Conservation (phyloP, 2,113 vertebrate species). For the Microcebus ravelobensis region DNA sequence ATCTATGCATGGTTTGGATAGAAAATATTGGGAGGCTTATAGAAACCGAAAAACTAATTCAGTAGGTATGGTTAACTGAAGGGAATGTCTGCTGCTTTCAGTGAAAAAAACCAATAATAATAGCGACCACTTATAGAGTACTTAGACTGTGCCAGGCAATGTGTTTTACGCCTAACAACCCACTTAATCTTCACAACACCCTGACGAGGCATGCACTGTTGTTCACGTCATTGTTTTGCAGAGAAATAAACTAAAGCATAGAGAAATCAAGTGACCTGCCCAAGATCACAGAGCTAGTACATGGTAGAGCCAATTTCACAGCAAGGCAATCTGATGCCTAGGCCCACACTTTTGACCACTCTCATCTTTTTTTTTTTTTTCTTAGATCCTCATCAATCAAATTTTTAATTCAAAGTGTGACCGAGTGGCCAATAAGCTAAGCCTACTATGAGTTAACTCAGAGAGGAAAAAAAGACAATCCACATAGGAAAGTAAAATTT, state of each 20-base stretch:
- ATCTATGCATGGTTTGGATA: neutral
- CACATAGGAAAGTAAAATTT: neutral
- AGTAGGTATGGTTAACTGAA: neutral
- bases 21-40: neutral
- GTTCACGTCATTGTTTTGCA: neutral
- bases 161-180: neutral
- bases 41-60: neutral
- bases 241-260: neutral
- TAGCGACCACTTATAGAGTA: neutral
- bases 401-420: neutral
- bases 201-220: neutral
- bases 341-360: neutral
- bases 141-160: neutral
- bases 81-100: neutral
- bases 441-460: neutral
- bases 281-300: constrained; percentile 13
- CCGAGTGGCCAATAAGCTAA: neutral
- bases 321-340: neutral
- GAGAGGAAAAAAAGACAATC: neutral
- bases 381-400: neutral
- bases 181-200: neutral
- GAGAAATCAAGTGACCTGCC: neutral
- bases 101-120: neutral
- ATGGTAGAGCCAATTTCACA: neutral
- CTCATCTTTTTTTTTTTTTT: neutral